phyloP scores from a whole-genome alignment of 1,140 invertebrate genomes.

The Adelges cooleyi region DNA sequence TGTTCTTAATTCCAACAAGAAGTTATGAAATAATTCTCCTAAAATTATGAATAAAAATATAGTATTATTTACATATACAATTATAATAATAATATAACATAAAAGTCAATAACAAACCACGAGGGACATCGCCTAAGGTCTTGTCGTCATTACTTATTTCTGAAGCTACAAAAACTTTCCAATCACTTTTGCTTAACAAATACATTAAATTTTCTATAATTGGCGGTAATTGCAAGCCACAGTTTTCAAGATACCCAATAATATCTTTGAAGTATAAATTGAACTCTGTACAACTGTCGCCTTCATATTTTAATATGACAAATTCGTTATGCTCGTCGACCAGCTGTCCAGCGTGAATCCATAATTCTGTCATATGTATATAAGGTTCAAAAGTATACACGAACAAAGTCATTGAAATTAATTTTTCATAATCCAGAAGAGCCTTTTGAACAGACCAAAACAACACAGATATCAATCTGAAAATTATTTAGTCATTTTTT shows the following conservation, averaged over 20 bases:
- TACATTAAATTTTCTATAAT: slow-evolving; percentile 7
- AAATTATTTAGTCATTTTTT: not conserved
- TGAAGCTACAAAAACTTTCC: slow-evolving; percentile 24
- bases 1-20: slow-evolving; percentile 1
- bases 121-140: not conserved
- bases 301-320: slow-evolving; percentile 12
- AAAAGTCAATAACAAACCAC: not conserved
- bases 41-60: not conserved
- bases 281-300: not conserved
- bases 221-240: not conserved
- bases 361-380: slow-evolving; percentile 18
- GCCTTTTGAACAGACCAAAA: slow-evolving; percentile 20
- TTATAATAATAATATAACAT: no score
- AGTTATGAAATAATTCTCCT: slow-evolving; percentile 15
- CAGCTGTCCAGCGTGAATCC: slow-evolving; percentile 10
- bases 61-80: not conserved
- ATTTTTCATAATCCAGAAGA: slow-evolving; percentile 8
- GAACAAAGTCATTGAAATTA: not conserved
- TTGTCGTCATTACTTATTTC: slow-evolving; percentile 2
- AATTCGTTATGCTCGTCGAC: slow-evolving; percentile 17
- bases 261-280: slow-evolving; percentile 17
- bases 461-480: slow-evolving; percentile 11
- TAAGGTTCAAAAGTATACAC: slow-evolving; percentile 18
- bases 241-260: not conserved
- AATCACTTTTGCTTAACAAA: slow-evolving; percentile 10